These are phyloP conservation scores for Ricordea florida DNA, from an alignment of 92 coral and sea anemone species.

Conservation along the genomic window DNA sequence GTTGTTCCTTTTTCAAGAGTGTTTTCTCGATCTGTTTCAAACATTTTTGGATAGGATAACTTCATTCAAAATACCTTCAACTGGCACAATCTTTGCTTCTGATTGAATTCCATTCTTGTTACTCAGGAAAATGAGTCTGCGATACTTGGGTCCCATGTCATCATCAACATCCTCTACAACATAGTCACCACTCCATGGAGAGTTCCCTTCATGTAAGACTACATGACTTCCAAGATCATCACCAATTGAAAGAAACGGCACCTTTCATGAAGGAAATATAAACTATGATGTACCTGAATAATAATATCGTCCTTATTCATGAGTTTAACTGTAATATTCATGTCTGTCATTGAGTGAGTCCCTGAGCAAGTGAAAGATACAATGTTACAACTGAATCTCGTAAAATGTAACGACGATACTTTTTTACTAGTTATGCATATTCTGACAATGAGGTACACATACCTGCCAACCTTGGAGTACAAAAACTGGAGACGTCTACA, in stretches of 20 bases:
- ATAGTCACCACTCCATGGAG: slow-evolving; percentile 72
- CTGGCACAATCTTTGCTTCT: slow-evolving; percentile 77
- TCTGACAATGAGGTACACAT: no score
- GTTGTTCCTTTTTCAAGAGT: no score
- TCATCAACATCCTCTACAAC: slow-evolving; percentile 85
- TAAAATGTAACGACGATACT: background rate
- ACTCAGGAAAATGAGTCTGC: slow-evolving; percentile 85
- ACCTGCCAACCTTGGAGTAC: no score
- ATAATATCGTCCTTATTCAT: no score
- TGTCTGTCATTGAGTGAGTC: no score
- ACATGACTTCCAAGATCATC: slow-evolving; percentile 91
- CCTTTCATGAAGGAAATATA: slow-evolving; percentile 29
- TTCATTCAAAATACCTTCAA: no score
- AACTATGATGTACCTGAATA: background rate
- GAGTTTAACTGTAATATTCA: no score
- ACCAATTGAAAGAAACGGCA: slow-evolving; percentile 87
- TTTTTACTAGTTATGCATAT: no score
- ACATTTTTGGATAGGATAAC: no score
- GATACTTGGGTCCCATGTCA: slow-evolving; percentile 66
- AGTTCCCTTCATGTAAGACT: slow-evolving; percentile 69
- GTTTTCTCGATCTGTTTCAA: no score
- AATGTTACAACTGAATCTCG: no score
- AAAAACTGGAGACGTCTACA: background rate
- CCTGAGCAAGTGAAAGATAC: no score
- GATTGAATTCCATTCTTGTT: slow-evolving; percentile 81